A percentile compares a stretch with the other conserved stretches of the same genome.
Conservation (phyloP, 2,113 vertebrate species). For the Misgurnus anguillicaudatus region DNA sequence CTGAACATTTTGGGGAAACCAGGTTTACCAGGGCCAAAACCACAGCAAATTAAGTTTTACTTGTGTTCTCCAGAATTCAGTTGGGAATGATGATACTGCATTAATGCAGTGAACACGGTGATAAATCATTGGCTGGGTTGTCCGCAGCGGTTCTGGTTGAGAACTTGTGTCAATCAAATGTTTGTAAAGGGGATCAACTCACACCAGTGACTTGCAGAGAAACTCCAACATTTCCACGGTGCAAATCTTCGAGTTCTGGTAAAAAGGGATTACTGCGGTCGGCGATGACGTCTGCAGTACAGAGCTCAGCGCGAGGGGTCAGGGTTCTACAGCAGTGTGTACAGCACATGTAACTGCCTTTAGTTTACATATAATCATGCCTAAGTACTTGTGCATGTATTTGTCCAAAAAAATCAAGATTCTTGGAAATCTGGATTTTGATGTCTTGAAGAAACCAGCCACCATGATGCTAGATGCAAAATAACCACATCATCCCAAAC, state of each 20-base stretch:
- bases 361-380: neutral
- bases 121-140: constrained; percentile 37
- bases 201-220: constrained; percentile 12
- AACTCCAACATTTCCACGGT: constrained; percentile 35
- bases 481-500: constrained; percentile 6
- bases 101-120: constrained; percentile 2
- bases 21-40: constrained; percentile 32
- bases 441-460: constrained; percentile 21
- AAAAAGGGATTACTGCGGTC: constrained; percentile 44
- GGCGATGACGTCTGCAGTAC: constrained; percentile 32
- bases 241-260: constrained; percentile 21
- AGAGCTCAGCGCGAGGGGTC: constrained; percentile 6
- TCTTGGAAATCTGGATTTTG: constrained; percentile 27
- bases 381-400: neutral
- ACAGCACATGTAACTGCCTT: neutral
- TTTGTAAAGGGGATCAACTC: constrained; percentile 27
- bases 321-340: constrained; percentile 11
- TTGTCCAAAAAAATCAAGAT: constrained; percentile 16
- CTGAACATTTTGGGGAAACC: constrained; percentile 29
- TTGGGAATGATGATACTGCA: constrained; percentile 14
- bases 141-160: constrained; percentile 25
- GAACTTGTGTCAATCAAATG: constrained; percentile 16
- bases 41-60: constrained; percentile 36
- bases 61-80: constrained; percentile 26
- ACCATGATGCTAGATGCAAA: neutral